These are phyloP conservation scores for Microcebus tavaratra DNA, from an alignment of 2,113 vertebrate species.

Conservation along the genomic window DNA sequence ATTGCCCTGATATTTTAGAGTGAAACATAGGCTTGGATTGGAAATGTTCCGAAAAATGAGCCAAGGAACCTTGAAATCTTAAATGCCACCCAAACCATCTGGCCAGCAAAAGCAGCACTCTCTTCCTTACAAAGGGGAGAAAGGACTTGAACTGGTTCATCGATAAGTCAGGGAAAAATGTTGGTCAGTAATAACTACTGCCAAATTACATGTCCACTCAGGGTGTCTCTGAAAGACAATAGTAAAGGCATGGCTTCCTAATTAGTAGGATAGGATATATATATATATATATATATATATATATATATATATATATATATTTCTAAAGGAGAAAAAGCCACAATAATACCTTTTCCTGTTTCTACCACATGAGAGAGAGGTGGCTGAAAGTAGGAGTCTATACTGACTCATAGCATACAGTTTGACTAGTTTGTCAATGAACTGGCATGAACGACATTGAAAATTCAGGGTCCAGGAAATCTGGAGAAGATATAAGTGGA, in stretches of 20 bases:
- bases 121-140: background rate
- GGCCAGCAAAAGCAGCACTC: background rate
- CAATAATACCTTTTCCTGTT: background rate
- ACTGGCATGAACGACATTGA: background rate
- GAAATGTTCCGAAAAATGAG: background rate
- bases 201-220: background rate
- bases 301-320: no score
- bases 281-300: no score
- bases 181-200: background rate
- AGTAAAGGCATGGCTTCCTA: background rate
- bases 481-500: background rate
- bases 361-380: background rate
- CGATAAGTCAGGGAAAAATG: background rate
- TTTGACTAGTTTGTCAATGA: background rate
- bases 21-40: background rate
- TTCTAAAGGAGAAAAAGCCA: background rate
- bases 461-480: background rate
- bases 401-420: background rate
- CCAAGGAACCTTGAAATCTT: background rate
- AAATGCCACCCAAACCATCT: background rate
- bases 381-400: background rate
- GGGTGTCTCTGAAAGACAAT: background rate
- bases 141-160: background rate
- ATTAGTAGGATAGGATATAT: background rate
- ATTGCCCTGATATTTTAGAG: background rate